These are phyloP conservation scores for Psittacara wagleri DNA, from an alignment of 2,113 vertebrate genomes.

Conservation along the genomic window DNA sequence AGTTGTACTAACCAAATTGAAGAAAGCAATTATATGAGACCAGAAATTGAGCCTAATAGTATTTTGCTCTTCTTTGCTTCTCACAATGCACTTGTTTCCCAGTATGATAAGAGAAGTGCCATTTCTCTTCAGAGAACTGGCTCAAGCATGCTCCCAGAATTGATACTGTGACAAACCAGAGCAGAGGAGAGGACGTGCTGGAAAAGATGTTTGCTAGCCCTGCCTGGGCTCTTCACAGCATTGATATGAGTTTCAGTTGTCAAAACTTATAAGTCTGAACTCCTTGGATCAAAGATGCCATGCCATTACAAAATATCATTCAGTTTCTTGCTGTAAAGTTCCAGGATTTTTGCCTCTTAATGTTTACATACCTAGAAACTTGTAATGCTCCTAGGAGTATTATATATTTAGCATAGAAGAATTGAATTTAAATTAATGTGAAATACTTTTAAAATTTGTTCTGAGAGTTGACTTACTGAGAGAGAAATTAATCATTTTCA, in stretches of 20 bases:
- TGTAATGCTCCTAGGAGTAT: neutral
- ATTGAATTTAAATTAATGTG: neutral
- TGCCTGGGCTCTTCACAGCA: neutral
- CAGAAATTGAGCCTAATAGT: neutral
- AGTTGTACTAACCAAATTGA: neutral
- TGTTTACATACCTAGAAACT: neutral
- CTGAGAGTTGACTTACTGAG: neutral
- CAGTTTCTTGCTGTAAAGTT: neutral
- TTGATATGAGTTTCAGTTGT: neutral
- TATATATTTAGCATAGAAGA: neutral
- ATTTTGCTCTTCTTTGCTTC: neutral
- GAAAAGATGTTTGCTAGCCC: neutral
- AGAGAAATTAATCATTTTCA: neutral
- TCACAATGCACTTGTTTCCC: neutral
- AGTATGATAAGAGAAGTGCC: neutral
- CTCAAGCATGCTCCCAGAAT: neutral
- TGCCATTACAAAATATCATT: neutral
- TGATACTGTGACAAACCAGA: neutral
- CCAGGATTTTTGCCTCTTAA: neutral
- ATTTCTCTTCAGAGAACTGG: neutral
- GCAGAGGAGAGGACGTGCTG: neutral
- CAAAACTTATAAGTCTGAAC: neutral
- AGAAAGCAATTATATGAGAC: neutral
- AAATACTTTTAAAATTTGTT: neutral
- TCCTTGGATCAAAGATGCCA: neutral